Conservation (phyloP, 2,888 invertebrate species). For the Philereme vetulata region DNA sequence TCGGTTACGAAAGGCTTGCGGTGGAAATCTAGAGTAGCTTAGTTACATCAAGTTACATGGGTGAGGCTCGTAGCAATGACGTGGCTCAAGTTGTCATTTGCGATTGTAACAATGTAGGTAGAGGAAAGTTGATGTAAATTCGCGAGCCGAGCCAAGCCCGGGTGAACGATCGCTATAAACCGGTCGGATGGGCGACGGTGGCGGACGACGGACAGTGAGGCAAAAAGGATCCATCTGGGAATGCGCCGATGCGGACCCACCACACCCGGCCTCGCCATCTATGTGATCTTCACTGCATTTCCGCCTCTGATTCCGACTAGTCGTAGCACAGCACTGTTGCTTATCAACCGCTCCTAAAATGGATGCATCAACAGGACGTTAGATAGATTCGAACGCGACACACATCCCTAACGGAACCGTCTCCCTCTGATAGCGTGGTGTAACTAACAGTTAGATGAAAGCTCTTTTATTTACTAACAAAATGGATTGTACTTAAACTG, state of each 20-base stretch:
- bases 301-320: slow-evolving; percentile 54
- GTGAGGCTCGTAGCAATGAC: slow-evolving; percentile 12
- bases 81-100: slow-evolving; percentile 38
- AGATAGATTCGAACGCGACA: slow-evolving; percentile 14
- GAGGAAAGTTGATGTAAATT: slow-evolving; percentile 58
- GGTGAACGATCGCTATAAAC: slow-evolving; percentile 77
- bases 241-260: slow-evolving; percentile 42
- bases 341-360: slow-evolving; percentile 29
- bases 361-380: slow-evolving; percentile 23
- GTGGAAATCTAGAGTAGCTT: slow-evolving; percentile 29
- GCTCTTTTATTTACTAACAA: too few species aligned
- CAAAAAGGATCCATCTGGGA: slow-evolving; percentile 73
- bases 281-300: slow-evolving; percentile 54
- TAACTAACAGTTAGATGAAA: too few species aligned
- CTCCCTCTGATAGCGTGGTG: slow-evolving; percentile 6
- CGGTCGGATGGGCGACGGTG: slow-evolving; percentile 59
- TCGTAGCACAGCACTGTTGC: slow-evolving; percentile 17
- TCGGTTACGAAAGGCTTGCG: slow-evolving; percentile 27
- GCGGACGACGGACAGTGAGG: slow-evolving; percentile 40
- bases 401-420: slow-evolving; percentile 25
- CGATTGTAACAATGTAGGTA: slow-evolving; percentile 49
- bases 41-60: slow-evolving; percentile 23
- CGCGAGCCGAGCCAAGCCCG: slow-evolving; percentile 56
- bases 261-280: slow-evolving; percentile 35
- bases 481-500: too few species aligned